phyloP scores from a whole-genome alignment of 2,888 invertebrate genomes.

The Carterocephalus palaemon region DNA sequence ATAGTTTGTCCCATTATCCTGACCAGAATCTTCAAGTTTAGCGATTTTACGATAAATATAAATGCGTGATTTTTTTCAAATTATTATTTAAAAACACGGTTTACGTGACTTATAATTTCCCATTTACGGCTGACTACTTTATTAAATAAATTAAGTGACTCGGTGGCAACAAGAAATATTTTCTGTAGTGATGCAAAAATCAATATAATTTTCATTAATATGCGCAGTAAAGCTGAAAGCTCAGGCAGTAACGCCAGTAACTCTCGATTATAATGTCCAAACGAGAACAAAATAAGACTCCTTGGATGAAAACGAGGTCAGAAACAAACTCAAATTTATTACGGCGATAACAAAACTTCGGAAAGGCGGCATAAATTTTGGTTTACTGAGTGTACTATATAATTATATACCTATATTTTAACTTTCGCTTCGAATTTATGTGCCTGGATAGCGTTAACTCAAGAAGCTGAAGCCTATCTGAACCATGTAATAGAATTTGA shows the following conservation, averaged over 20 bases:
- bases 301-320: conserved; percentile 43
- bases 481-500: too few relatives aligned
- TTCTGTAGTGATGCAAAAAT: too few relatives aligned
- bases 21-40: too few relatives aligned
- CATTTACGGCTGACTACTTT: too few relatives aligned
- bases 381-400: conserved; percentile 42
- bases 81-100: too few relatives aligned
- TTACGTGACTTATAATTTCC: too few relatives aligned
- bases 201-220: conserved; percentile 8
- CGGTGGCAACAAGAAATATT: too few relatives aligned
- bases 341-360: conserved; percentile 64
- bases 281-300: conserved; percentile 44
- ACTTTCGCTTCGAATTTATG: conserved; percentile 27
- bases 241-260: conserved; percentile 36
- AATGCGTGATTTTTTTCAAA: too few relatives aligned
- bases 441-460: conserved; percentile 7
- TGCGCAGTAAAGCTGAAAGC: conserved; percentile 20
- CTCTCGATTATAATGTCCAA: conserved; percentile 52
- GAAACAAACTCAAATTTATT: conserved; percentile 66
- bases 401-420: conserved; percentile 33
- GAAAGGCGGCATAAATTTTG: conserved; percentile 64
- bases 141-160: too few relatives aligned
- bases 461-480: background rate
- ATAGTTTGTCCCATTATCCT: too few relatives aligned
- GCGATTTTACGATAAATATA: too few relatives aligned